Evolutionary conservation across 2,888 invertebrate genomes (phyloP), one percentile per base, ranked within the genome.

Genomic region (Eupithecia insigniata): DNA sequence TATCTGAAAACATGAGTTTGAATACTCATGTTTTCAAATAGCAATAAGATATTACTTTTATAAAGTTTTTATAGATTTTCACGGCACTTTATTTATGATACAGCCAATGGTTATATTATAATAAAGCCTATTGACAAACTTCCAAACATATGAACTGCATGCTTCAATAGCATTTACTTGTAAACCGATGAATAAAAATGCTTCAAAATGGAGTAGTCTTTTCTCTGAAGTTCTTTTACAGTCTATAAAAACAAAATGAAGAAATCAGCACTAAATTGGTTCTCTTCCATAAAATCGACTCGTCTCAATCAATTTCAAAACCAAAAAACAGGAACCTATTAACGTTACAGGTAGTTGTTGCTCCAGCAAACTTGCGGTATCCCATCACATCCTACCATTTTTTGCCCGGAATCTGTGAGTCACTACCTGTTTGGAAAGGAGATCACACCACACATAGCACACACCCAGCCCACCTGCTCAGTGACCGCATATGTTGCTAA

Each of bases 401-500:
- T 66, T 69, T 46, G 34, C 34, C 67, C 14, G 26, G 58, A n/a
- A 58, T 46, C 36, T 67, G 12, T 69, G 39, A 62, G 64, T 43
- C 69, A 64, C 68, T 74, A 69, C 66, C 66, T 68, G 61, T 62
- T 62, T 32, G 22, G 28, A 68, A 70, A 61, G 39, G 62, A 67
- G 30, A 69, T 32, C 64, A 69, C 71, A 74, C 14, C 36, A 36
- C 36, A 36, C 36, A 36, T 36, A 36, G 12, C n/a, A n/a, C n/a
- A 34, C 0, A 7, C 66, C 2, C 55, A 62, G 65, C 64, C 71
- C 74, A 71, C 71, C 71, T 74, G 70, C 28, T 28, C 62, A 36
- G 55, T 43, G 66, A 46, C 43, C 34, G 55, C 66, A 66, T 22
- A 36, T 55, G 71, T 67, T 46, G 64, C 74, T 74, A 74, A 71